Conservation (phyloP, 2,888 invertebrate genomes). For the Ophion obscuratus region DNA sequence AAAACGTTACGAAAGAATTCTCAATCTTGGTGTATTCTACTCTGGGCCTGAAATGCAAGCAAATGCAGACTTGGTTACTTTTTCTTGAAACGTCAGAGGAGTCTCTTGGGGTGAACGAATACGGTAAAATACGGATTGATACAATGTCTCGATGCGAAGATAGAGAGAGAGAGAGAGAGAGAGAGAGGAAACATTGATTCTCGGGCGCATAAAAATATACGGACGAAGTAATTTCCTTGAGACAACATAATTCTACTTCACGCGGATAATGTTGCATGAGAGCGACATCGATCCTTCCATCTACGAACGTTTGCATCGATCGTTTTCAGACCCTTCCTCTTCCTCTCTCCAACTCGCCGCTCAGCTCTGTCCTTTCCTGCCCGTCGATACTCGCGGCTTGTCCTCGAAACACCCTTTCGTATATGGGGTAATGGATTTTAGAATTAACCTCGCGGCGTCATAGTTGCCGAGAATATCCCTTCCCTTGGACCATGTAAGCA, state of each 20-base stretch:
- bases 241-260: conserved; percentile 54
- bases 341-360: background rate
- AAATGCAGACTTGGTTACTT: too few species aligned
- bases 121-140: too few species aligned
- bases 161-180: too few species aligned
- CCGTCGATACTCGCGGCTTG: conserved; percentile 34
- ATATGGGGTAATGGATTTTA: conserved; percentile 69
- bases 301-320: conserved; percentile 61
- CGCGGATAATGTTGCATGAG: conserved; percentile 33
- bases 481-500: conserved; percentile 40
- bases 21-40: too few species aligned
- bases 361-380: background rate
- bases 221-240: conserved; percentile 43
- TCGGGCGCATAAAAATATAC: conserved; percentile 30
- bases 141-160: too few species aligned
- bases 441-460: conserved; percentile 57
- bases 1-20: too few species aligned
- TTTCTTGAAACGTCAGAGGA: too few species aligned
- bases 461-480: conserved; percentile 44
- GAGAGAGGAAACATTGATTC: too few species aligned
- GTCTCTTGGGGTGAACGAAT: too few species aligned
- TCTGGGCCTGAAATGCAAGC: too few species aligned
- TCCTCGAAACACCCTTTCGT: conserved; percentile 67
- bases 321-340: conserved; percentile 23
- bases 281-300: conserved; percentile 65